Conservation (phyloP, 2,888 invertebrate species). For the Drosophila affinis region DNA sequence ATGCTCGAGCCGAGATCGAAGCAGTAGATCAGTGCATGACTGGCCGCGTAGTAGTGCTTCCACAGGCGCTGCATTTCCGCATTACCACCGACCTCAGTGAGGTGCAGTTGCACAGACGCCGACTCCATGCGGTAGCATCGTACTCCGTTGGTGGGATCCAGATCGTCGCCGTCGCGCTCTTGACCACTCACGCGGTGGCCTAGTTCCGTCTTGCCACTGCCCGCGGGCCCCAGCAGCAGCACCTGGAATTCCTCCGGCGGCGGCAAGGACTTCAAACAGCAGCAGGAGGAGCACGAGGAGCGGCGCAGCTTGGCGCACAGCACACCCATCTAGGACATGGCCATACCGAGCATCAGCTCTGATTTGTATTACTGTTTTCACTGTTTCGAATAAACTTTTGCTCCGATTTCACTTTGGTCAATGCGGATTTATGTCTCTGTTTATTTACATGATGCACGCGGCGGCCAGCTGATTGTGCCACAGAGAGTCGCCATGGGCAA, state of each 20-base stretch:
- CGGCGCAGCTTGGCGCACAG: conserved; percentile 54
- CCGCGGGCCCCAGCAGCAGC: conserved; percentile 76
- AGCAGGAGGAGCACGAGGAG: conserved; percentile 34
- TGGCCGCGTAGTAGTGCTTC: conserved; percentile 78
- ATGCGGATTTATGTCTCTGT: conserved; percentile 22
- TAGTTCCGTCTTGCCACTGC: conserved; percentile 82
- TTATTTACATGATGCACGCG: conserved; percentile 34
- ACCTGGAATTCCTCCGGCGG: conserved; percentile 60
- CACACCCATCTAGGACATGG: conserved; percentile 61
- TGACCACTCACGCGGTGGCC: conserved; percentile 68
- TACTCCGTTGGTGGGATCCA: conserved; percentile 79
- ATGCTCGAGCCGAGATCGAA: conserved; percentile 73
- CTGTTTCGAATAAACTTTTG: neutral
- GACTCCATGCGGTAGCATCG: conserved; percentile 62
- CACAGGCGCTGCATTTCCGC: conserved; percentile 81
- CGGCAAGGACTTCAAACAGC: conserved; percentile 5
- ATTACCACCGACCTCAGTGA: conserved; percentile 82
- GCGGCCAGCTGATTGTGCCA: conserved; percentile 39
- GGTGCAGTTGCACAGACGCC: conserved; percentile 40
- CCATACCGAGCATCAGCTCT: conserved; percentile 2
- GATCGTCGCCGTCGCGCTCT: conserved; percentile 62
- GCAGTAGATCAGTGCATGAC: conserved; percentile 75
- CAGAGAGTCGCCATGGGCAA: conserved; percentile 27
- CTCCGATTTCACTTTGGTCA: neutral
- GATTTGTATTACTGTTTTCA: neutral